Base-by-base conservation (phyloP, 2,797 vertebrate genomes). In the Microchirus variegatus region DNA sequence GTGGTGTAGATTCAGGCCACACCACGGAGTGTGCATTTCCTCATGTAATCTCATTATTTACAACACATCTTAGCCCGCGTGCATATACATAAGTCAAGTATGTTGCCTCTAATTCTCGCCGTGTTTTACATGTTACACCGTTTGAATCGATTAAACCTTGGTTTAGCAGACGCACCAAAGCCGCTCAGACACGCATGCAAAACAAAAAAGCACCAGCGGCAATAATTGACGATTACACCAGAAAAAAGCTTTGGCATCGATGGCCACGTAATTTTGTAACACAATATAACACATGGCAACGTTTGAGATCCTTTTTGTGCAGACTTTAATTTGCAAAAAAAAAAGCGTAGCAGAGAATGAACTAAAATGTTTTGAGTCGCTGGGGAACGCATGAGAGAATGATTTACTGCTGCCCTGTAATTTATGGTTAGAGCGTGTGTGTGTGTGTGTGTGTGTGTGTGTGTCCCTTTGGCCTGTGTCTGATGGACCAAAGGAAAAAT, bases 361-460 rank as follows among this genome's bases (percentile, higher is more conserved):
- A 79, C 70, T 78, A 31, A 58, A 84, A 86, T 75, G 80, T 80
- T 83, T 83, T 80, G 74, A 82, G 80, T 88, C 78, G 81, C 70
- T 13, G 44, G 53, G 72, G 68, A 77, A 66, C 49, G 75, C 67
- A 75, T 58, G 72, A 57, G 66, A 67, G 67, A 78, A 80, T 81
- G 83, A 87, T 82, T 89, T 83, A 75, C 73, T 67, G 81, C 80
- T 50, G 51, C 66, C 49, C 75, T 81, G 75, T 85, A 88, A 84
- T 84, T 88, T 84, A 86, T 3, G 43, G 67, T 62, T 77, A 51
- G 57, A 45, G 58, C 15, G 59, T 9, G 17, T 31, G 57, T 56
- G 69, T 8, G 22, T 11, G 36, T 40, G 67, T 54, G 47, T 51
- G 56, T 59, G 55, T 19, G 16, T 58, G 63, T 70, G 51, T 70